Evolutionary conservation across 2,888 invertebrate genomes (phyloP).

Genomic region (Tetragnatha montana): DNA sequence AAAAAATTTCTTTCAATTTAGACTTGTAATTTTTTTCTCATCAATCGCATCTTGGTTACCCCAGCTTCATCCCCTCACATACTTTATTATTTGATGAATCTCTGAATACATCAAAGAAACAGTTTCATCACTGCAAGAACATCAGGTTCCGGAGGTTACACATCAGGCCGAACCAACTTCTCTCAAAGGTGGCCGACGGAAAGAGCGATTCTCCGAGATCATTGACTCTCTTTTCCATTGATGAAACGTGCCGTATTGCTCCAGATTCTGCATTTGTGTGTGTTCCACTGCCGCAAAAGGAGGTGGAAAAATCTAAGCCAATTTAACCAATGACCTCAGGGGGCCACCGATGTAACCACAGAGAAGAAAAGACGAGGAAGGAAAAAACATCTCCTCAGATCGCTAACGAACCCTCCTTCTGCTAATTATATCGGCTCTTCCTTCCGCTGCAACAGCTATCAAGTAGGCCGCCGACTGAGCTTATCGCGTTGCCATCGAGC

Average conservation of each 20-base stretch:
- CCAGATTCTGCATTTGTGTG: neutral
- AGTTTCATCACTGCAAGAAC: neutral
- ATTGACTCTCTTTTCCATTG: neutral
- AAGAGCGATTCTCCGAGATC: neutral
- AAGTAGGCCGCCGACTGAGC: slow-evolving; percentile 64
- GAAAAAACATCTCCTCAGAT: slow-evolving; percentile 26
- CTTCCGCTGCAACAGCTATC: slow-evolving; percentile 56
- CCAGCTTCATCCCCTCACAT: too few relatives aligned
- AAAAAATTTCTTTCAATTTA: too few relatives aligned
- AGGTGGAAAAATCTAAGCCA: neutral
- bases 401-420: slow-evolving; percentile 61
- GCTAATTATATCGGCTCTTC: slow-evolving; percentile 60
- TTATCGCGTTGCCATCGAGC: slow-evolving; percentile 62
- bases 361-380: neutral
- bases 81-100: too few relatives aligned
- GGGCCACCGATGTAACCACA: neutral
- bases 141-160: neutral
- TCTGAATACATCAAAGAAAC: neutral
- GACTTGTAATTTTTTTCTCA: too few relatives aligned
- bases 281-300: neutral
- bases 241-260: neutral
- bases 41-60: too few relatives aligned
- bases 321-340: slow-evolving; percentile 14
- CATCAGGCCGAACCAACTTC: neutral
- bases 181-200: neutral